A percentile compares a stretch with the other conserved stretches of the same genome.
Conservation (phyloP, 2,113 vertebrate species). For the Zosterops lateralis region DNA sequence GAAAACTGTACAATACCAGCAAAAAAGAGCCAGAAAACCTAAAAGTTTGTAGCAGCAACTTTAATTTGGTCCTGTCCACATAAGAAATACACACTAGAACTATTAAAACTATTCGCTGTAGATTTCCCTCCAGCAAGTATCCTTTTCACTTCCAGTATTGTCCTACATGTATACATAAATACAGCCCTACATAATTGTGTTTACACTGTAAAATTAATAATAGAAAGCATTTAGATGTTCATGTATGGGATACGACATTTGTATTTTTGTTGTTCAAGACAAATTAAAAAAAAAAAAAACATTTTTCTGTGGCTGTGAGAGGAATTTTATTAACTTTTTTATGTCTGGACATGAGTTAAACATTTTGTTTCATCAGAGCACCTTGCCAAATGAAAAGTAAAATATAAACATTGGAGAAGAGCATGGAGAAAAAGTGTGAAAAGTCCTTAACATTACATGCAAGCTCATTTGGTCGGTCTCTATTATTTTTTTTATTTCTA, state of each 20-base stretch:
- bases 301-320: background rate
- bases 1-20: background rate
- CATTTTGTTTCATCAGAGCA: background rate
- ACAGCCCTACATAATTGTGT: background rate
- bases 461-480: no score
- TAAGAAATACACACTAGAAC: background rate
- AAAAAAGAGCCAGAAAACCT: background rate
- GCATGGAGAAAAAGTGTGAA: rapidly evolving
- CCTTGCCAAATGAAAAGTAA: background rate
- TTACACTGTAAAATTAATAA: background rate
- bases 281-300: background rate
- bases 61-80: rapidly evolving
- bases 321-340: background rate
- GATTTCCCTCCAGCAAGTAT: background rate
- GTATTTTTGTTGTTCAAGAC: background rate
- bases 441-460: background rate
- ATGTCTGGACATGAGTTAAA: background rate
- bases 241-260: no score
- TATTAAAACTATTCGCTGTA: background rate
- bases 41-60: background rate
- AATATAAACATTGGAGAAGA: background rate
- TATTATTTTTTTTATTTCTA: background rate
- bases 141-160: background rate
- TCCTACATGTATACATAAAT: rapidly evolving
- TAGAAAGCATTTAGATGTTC: background rate